Evolutionary conservation across 2,888 invertebrate genomes (phyloP).

Genomic region (Ptycholaimellus sp.): DNA sequence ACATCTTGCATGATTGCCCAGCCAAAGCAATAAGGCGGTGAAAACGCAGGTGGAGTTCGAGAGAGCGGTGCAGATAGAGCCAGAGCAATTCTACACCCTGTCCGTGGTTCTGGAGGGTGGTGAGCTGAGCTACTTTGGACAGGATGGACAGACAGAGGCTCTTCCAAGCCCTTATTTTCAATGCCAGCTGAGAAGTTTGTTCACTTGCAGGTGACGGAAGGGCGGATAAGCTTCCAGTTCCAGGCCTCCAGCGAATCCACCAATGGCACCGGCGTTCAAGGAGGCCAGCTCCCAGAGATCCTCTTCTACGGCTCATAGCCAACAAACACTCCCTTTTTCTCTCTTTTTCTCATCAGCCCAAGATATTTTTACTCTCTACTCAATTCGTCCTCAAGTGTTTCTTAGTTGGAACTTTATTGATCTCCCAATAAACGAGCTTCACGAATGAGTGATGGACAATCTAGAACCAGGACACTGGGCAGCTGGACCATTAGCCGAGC

Average conservation of each 20-base stretch:
- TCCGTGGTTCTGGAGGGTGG: conserved; percentile 79
- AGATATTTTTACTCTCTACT: too few relatives aligned
- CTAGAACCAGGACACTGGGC: too few relatives aligned
- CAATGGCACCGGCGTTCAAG: conserved; percentile 86
- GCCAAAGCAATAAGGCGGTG: too few relatives aligned
- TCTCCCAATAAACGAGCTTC: too few relatives aligned
- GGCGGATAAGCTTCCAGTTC: conserved; percentile 65
- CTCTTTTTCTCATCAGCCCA: too few relatives aligned
- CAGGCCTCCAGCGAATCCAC: conserved; percentile 90
- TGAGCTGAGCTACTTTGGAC: conserved; percentile 82
- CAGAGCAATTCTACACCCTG: conserved; percentile 76
- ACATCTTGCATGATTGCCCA: too few relatives aligned
- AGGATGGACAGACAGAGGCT: conserved; percentile 54
- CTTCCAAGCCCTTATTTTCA: conserved; percentile 60
- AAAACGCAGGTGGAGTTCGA: neutral
- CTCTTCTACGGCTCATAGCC: conserved; percentile 52
- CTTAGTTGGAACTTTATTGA: too few relatives aligned
- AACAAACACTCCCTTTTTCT: neutral
- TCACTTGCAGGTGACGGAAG: conserved; percentile 3
- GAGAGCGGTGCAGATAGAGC: conserved; percentile 45
- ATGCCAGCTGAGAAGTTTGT: conserved; percentile 38
- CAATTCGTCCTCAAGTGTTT: too few relatives aligned
- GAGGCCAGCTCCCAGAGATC: conserved; percentile 84
- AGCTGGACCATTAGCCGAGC: too few relatives aligned
- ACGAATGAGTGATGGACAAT: too few relatives aligned